Percentiles rank a stretch among this genome's conserved stretches.
These are phyloP conservation scores for Temnopleurus reevesii DNA, from an alignment of 53 echinoderm and acorn worm species.

Conservation along the genomic window DNA sequence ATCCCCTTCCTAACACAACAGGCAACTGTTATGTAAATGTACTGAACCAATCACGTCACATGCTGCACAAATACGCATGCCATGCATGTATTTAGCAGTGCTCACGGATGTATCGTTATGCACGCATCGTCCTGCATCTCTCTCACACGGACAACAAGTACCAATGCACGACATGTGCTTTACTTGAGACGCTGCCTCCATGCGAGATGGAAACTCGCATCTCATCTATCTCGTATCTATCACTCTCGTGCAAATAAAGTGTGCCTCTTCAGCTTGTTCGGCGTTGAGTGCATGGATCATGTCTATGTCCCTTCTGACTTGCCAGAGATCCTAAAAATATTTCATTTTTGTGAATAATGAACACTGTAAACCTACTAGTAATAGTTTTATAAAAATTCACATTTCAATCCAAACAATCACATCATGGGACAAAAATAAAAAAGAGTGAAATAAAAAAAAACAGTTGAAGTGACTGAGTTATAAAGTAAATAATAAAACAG, in stretches of 20 bases:
- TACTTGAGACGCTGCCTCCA: background rate
- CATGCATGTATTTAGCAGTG: background rate
- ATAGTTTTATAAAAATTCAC: no score
- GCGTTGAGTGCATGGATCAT: background rate
- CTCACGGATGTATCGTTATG: conserved; percentile 13
- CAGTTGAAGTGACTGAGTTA: no score
- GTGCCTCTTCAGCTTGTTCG: background rate
- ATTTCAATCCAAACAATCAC: no score
- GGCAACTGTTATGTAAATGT: no score
- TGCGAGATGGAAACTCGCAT: background rate
- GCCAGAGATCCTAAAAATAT: background rate
- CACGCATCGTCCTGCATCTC: background rate
- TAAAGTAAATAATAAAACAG: no score
- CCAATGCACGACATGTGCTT: background rate
- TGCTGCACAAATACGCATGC: background rate
- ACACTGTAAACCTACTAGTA: background rate
- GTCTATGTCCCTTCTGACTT: background rate
- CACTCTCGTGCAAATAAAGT: background rate
- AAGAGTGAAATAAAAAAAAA: no score
- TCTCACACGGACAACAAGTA: background rate
- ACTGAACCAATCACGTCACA: background rate
- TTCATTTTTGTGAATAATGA: background rate
- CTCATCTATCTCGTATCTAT: background rate
- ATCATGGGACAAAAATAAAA: background rate
- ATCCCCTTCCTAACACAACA: background rate